Conservation (phyloP, 2,113 vertebrate genomes). For the Heliornis fulica region DNA sequence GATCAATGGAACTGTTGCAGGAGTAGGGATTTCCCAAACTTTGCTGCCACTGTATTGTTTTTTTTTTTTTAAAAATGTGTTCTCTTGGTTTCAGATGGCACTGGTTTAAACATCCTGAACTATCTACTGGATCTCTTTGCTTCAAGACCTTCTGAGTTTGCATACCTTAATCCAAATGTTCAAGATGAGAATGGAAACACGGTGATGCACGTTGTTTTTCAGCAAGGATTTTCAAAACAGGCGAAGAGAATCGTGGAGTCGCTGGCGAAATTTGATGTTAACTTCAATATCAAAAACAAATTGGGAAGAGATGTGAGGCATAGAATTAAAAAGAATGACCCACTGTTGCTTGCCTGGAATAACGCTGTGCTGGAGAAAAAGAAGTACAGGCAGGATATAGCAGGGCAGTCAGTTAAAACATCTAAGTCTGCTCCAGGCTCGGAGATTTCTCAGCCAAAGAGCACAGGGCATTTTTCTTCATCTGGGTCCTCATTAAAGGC, state of each 20-base stretch:
- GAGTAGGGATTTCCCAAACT: not conserved
- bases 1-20: not conserved
- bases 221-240: conserved; percentile 65
- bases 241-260: conserved; percentile 61
- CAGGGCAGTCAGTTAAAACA: not conserved
- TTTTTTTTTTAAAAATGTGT: not conserved
- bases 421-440: not conserved
- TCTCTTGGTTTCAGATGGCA: conserved; percentile 65
- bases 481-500: not conserved
- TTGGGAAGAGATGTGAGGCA: conserved; percentile 70
- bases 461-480: not conserved
- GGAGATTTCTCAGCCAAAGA: conserved; percentile 43
- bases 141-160: conserved; percentile 61
- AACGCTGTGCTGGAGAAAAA: conserved; percentile 49
- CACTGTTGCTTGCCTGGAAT: conserved; percentile 72
- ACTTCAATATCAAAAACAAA: conserved; percentile 77
- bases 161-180: conserved; percentile 73
- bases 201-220: conserved; percentile 79
- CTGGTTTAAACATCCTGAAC: conserved; percentile 73
- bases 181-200: conserved; percentile 77
- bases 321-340: conserved; percentile 74
- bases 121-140: conserved; percentile 73
- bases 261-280: conserved; percentile 76
- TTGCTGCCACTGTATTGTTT: not conserved
- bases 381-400: conserved; percentile 48